phyloP scores from a whole-genome alignment of 2,113 vertebrate genomes.

The Chloropsis hardwickii region DNA sequence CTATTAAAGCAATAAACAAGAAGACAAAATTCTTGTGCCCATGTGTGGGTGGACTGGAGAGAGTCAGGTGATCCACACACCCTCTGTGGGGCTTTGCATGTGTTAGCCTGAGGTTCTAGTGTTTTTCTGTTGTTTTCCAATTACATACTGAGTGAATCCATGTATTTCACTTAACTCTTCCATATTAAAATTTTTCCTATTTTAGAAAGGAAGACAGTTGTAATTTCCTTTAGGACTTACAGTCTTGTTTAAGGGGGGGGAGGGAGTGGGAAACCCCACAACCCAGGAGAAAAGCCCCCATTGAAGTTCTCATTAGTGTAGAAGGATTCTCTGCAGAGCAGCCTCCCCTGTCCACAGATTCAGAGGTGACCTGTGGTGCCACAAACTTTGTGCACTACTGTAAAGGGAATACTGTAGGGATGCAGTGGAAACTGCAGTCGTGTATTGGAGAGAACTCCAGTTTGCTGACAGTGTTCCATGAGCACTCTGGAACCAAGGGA shows the following conservation, averaged over 20 bases:
- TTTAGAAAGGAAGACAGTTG: neutral
- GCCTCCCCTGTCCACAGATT: neutral
- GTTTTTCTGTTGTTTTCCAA: neutral
- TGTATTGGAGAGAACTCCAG: neutral
- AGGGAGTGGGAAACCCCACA: too few relatives aligned
- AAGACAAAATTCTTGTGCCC: neutral
- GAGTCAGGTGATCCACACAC: neutral
- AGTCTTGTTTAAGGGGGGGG: neutral
- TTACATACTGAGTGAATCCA: neutral
- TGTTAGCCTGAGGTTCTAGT: neutral
- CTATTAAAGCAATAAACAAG: neutral
- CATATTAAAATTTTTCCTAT: neutral
- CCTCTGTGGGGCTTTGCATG: neutral
- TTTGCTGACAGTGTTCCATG: neutral
- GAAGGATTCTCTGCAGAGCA: neutral
- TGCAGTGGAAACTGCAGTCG: neutral
- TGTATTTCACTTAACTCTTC: neutral
- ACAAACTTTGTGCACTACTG: neutral
- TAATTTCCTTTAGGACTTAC: neutral
- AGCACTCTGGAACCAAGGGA: neutral
- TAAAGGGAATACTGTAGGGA: too few relatives aligned
- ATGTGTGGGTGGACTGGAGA: accelerated
- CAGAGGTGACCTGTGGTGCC: neutral
- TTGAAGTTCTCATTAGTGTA: neutral
- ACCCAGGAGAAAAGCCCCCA: neutral